Evolutionary conservation across 1,140 invertebrate genomes (phyloP).

Genomic region (Lepidurus apus): DNA sequence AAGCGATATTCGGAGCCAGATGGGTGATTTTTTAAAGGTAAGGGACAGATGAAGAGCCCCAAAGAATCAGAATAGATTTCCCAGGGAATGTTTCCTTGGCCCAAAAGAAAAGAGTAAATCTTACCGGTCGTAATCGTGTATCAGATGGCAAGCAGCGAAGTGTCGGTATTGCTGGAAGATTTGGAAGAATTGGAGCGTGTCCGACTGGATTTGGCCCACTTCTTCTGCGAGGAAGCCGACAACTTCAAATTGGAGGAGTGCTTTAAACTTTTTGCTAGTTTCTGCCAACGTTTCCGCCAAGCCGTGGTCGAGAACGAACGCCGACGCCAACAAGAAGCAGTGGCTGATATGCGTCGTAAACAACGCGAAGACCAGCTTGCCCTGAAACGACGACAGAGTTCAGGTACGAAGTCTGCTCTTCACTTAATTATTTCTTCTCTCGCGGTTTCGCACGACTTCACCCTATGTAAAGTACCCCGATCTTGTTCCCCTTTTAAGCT

Average conservation of each 20-base stretch:
- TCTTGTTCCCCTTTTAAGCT: background rate
- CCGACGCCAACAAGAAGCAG: conserved; percentile 70
- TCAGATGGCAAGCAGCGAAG: conserved; percentile 72
- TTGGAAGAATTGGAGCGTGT: conserved; percentile 75
- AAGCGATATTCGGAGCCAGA: conserved; percentile 75
- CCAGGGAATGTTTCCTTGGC: conserved; percentile 31
- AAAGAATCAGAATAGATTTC: too few relatives aligned
- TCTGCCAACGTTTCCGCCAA: conserved; percentile 77
- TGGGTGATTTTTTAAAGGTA: conserved; percentile 80
- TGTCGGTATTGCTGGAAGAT: conserved; percentile 67
- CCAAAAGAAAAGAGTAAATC: conserved; percentile 44
- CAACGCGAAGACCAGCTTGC: conserved; percentile 71
- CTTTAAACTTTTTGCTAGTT: conserved; percentile 80
- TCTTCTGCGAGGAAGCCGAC: conserved; percentile 88
- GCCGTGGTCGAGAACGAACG: conserved; percentile 76
- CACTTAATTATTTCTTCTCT: conserved; percentile 17
- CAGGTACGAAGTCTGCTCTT: conserved; percentile 26
- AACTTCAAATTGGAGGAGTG: conserved; percentile 94
- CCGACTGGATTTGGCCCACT: conserved; percentile 74
- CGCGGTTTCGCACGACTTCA: background rate
- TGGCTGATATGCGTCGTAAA: conserved; percentile 65
- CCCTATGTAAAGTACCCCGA: background rate
- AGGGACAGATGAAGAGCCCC: conserved; percentile 24
- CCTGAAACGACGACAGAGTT: conserved; percentile 48
- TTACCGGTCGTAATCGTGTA: conserved; percentile 36